phyloP scores from a whole-genome alignment of 2,113 vertebrate species.

The Dasyurus viverrinus region DNA sequence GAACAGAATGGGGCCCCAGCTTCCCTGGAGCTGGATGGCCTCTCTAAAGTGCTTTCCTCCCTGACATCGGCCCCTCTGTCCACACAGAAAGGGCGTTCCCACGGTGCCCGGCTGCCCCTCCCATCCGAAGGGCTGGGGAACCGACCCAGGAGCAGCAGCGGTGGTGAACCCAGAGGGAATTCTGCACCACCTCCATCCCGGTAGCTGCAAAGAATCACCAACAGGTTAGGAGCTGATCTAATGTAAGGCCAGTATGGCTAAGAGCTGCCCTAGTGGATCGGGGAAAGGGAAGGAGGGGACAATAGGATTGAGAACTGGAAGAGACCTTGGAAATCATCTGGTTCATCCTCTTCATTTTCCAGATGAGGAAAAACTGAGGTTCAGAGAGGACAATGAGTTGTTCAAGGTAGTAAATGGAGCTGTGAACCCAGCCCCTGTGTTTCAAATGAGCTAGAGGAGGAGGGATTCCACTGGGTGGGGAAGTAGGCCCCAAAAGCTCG shows the following conservation, averaged over 20 bases:
- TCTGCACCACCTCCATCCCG: slow-evolving; percentile 76
- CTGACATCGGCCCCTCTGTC: slow-evolving; percentile 57
- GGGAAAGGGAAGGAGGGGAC: background rate
- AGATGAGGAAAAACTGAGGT: background rate
- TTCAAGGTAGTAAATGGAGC: background rate
- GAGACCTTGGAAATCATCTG: background rate
- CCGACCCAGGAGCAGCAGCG: slow-evolving; percentile 71
- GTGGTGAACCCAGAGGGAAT: slow-evolving; percentile 67
- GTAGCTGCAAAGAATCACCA: slow-evolving; percentile 77
- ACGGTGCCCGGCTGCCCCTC: slow-evolving; percentile 61
- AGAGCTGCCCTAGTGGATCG: background rate
- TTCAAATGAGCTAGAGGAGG: background rate
- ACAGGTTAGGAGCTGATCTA: slow-evolving; percentile 56
- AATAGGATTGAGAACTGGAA: background rate
- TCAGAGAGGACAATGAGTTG: background rate
- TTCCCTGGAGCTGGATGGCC: slow-evolving; percentile 52
- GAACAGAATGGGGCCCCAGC: background rate
- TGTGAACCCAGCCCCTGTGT: background rate
- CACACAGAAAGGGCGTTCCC: slow-evolving; percentile 74
- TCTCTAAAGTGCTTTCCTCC: slow-evolving; percentile 81
- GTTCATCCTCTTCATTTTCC: background rate
- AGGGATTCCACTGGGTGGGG: background rate
- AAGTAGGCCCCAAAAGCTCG: background rate
- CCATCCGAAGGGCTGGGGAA: slow-evolving; percentile 69
- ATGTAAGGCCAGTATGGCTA: background rate